Base-by-base conservation (phyloP, 2,797 vertebrate genomes). In the Trachurus trachurus region DNA sequence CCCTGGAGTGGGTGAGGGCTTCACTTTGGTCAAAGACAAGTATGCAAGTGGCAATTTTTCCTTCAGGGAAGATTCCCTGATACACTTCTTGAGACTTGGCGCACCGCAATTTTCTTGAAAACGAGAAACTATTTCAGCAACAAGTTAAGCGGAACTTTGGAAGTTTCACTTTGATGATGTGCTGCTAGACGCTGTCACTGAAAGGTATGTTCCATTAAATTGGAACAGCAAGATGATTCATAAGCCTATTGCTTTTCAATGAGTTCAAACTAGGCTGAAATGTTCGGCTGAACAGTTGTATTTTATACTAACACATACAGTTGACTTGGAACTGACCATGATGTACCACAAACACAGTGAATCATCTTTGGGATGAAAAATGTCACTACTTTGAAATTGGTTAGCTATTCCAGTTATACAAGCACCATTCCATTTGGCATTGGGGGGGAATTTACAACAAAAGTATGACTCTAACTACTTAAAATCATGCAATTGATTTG, bases 11-110 rank as follows among this genome's bases (percentile, higher is more conserved):
- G 86, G 92, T 91, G 93, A 95, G 90, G 92, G 86, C 93, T 93
- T 91, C 89, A 90, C 91, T 91, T 89, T 89, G 91, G 94, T 95
- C 92, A 94, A 95, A 95, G 93, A 96, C 93, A 93, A 94, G 93
- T 94, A 94, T 93, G 94, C 93, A 91, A 95, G 93, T 93, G 94
- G 91, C 94, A 95, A 95, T 96, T 95, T 95, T 90, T 93, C 92
- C 91, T 93, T 87, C 85, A 84, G 89, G 89, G 84, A 93, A 93
- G 94, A 94, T 94, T 90, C 91, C 91, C 88, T 26, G 93, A 94
- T 94, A 94, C 91, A 92, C 92, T 94, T 95, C 94, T 93, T 74
- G 57, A 91, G 89, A 88, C 88, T 92, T 83, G 88, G 88, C 84
- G 77, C 93, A 83, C 85, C 76, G 93, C 95, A 95, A 96, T 95